These are phyloP conservation scores for Hofmannophila pseudospretella DNA, from an alignment of 2,888 invertebrate genomes.

Conservation along the genomic window DNA sequence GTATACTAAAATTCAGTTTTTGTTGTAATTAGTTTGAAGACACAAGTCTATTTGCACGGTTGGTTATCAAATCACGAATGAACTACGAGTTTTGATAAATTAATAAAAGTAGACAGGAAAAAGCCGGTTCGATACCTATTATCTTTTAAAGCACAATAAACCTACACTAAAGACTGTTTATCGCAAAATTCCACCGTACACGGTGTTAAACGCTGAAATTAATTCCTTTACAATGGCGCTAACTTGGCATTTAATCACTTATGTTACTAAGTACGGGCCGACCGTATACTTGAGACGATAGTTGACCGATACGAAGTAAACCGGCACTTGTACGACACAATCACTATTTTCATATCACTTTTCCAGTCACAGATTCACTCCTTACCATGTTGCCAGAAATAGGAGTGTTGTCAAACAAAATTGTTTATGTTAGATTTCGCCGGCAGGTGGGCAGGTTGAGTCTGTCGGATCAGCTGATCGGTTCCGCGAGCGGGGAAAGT, in stretches of 20 bases:
- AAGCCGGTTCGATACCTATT: too few relatives aligned
- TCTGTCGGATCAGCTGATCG: constrained; percentile 64
- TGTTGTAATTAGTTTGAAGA: too few relatives aligned
- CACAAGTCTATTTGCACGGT: too few relatives aligned
- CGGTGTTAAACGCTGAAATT: background rate
- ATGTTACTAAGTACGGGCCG: too few relatives aligned
- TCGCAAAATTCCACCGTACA: background rate
- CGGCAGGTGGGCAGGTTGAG: constrained; percentile 30
- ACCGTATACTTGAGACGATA: constrained; percentile 13
- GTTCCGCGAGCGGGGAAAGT: constrained; percentile 36
- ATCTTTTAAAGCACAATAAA: background rate
- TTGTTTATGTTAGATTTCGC: constrained; percentile 19
- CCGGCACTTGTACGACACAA: constrained; percentile 40
- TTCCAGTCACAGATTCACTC: constrained; percentile 45
- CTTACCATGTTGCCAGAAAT: constrained; percentile 63
- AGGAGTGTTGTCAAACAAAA: constrained; percentile 43
- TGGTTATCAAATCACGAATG: too few relatives aligned
- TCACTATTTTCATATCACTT: constrained; percentile 45
- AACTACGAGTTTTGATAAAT: too few relatives aligned
- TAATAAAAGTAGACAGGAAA: too few relatives aligned
- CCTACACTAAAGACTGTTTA: background rate
- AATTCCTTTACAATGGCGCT: background rate
- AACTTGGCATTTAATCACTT: constrained; percentile 1
- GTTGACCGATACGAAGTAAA: constrained; percentile 20
- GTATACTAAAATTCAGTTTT: too few relatives aligned